Percentiles rank a stretch among this genome's conserved stretches.
Conservation (phyloP, 2,888 invertebrate genomes). For the Xestia ashworthii region DNA sequence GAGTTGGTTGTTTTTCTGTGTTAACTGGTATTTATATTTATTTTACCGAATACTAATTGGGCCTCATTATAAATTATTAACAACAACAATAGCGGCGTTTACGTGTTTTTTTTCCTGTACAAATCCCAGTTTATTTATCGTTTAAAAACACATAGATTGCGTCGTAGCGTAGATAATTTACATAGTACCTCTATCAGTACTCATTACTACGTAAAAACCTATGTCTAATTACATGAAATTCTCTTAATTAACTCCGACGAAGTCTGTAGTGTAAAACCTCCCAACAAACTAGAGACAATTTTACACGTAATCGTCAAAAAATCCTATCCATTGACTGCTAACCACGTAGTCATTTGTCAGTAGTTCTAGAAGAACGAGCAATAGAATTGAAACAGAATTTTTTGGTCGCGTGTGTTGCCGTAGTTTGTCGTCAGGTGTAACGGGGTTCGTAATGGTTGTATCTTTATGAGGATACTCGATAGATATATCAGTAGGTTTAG, state of each 20-base stretch:
- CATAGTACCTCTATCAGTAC: constrained; percentile 53
- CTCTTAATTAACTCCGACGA: constrained; percentile 63
- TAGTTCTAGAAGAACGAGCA: constrained; percentile 9
- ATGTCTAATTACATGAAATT: constrained; percentile 67
- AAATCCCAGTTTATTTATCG: constrained; percentile 13
- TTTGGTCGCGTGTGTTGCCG: not conserved
- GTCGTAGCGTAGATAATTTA: constrained; percentile 44
- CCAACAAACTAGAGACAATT: constrained; percentile 3
- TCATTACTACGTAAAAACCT: constrained; percentile 65
- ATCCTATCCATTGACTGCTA: constrained; percentile 9
- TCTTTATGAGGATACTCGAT: constrained; percentile 6
- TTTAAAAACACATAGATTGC: constrained; percentile 38
- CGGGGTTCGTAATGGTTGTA: constrained; percentile 47
- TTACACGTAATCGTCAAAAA: not conserved
- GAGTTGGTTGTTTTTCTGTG: not conserved
- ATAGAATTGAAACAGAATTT: not conserved
- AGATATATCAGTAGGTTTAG: constrained; percentile 31
- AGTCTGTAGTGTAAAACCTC: constrained; percentile 46
- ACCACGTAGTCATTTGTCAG: not conserved
- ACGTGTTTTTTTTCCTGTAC: not conserved
- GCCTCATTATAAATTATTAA: not conserved
- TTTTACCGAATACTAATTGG: not conserved
- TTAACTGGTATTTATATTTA: not conserved
- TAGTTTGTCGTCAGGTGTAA: constrained; percentile 47
- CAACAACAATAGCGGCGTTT: not conserved